phyloP scores from a whole-genome alignment of 2,888 invertebrate genomes.

The Stenodera caucasica region DNA sequence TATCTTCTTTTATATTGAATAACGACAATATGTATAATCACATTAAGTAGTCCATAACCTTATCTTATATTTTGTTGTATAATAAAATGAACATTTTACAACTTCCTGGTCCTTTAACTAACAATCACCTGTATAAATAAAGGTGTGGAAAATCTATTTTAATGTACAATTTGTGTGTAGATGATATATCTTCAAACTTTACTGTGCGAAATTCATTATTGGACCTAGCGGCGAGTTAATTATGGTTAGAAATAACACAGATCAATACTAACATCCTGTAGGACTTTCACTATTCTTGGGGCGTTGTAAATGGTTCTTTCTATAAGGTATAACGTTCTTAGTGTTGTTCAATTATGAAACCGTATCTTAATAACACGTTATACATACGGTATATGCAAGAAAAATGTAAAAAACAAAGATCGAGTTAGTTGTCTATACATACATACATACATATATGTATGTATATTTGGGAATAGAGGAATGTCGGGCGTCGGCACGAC shows the following conservation, averaged over 20 bases:
- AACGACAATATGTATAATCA: neutral
- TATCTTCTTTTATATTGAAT: neutral
- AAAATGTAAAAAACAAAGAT: neutral
- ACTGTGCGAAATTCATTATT: neutral
- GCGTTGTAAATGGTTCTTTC: too few relatives aligned
- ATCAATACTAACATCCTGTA: constrained; percentile 21
- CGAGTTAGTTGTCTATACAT: neutral
- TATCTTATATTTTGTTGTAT: too few relatives aligned
- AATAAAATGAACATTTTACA: neutral
- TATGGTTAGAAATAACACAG: neutral
- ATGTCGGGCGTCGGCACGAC: neutral
- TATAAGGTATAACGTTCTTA: too few relatives aligned
- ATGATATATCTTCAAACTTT: neutral
- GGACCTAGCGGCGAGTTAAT: neutral
- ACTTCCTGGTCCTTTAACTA: neutral
- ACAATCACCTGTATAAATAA: neutral
- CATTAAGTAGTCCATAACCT: too few relatives aligned
- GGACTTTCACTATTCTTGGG: constrained; percentile 27
- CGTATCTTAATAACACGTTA: too few relatives aligned
- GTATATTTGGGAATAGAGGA: neutral
- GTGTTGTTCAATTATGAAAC: too few relatives aligned
- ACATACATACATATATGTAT: neutral
- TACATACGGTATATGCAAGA: too few relatives aligned
- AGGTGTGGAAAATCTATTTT: neutral
- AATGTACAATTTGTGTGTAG: too few relatives aligned